Base-by-base conservation (phyloP, 2,888 invertebrate species). In the Cerastis rubricosa region DNA sequence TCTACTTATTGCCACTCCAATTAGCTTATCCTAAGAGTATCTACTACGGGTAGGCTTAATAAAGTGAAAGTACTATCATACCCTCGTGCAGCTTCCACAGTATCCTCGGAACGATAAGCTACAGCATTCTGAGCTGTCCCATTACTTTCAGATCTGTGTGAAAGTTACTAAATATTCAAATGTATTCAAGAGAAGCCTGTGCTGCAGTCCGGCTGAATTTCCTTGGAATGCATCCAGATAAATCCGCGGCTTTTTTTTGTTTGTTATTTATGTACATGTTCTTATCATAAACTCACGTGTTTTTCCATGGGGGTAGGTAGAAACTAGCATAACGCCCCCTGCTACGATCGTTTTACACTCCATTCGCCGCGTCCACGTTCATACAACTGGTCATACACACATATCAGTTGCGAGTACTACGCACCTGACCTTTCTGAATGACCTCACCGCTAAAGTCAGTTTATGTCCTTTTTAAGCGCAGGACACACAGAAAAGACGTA, bases 111-210 rank as follows among this genome's bases (percentile, higher is more conserved):
- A 81, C 63, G 51, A 76, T 63, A 64, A 66, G 66, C 67, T 17
- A 43, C 51, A 69, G 14, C 57, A 59, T 68, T 59, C 51, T 74
- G 49, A 71, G 54, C 43, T 61, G 54, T 71, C 71, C 81, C 59
- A 57, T 54, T 69, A 61, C 67, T 80, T 80, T 67, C 63, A 84
- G 64, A 83, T 84, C 85, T 80, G 49, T 35, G 47, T 69, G 57
- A 70, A 84, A 75, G 45, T 79, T 63, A 35, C 43, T 76, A 75
- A 80, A 72, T 78, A 83, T 84, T 84, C 81, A 81, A 84, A 83
- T 82, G 51, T 76, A 84, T 76, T 61, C 75, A 63, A 45, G 35
- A 54, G 65, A 76, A 68, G 65, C 66, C 35, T 69, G 66, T 69
- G 47, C 17, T 75, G 74, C 66, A 67, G 22, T 29, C 19, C 11